Evolutionary conservation across 2,797 vertebrate genomes (phyloP), one percentile per base, ranked within the genome.

Genomic region (Hemibagrus guttatus): DNA sequence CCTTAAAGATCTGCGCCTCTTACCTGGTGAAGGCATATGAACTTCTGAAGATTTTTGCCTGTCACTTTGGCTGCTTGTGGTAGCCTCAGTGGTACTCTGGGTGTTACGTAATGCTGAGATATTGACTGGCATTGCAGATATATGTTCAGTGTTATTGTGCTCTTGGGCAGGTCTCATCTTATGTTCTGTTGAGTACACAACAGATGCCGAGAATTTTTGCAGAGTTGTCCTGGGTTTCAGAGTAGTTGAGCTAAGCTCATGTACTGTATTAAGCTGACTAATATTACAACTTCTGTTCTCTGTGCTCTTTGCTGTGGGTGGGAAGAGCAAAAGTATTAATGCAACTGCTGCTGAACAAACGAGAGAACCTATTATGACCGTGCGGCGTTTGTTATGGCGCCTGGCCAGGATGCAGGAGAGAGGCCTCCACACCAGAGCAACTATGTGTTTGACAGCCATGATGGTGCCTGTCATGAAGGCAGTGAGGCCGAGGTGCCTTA

Each of bases 401-500:
- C 91, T 94, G 90, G 96, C 94, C 68, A 97, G 94, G 87, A 95
- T 89, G 82, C 94, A 93, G 2, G 94, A 93, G 46, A 92, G 21
- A 0, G 96, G 96, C 16, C 94, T 92, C 96, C 96, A 96, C 69
- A 94, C 81, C 84, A 96, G 92, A 0, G 92, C 89, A 16, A 96
- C 69, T 49, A 96, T 87, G 88, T 96, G 94, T 86, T 93, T 95
- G n/a, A 94, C 88, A 0, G 95, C 97, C 95, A 97, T 95, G 86
- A 96, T 69, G 85, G 95, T 54, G 86, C 98, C 97, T 0, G 95
- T 95, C 93, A 96, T 96, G 8, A 94, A 88, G 0, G 96, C 95
- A 0, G 93, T 90, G 88, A 98, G 90, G 76, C 97, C 97, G 86
- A 97, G 95, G 76, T 96, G 94, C 56, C 96, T 89, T 86, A 98